These are phyloP conservation scores for Goniozus legneri DNA, from an alignment of 1,140 invertebrate species.

Conservation along the genomic window DNA sequence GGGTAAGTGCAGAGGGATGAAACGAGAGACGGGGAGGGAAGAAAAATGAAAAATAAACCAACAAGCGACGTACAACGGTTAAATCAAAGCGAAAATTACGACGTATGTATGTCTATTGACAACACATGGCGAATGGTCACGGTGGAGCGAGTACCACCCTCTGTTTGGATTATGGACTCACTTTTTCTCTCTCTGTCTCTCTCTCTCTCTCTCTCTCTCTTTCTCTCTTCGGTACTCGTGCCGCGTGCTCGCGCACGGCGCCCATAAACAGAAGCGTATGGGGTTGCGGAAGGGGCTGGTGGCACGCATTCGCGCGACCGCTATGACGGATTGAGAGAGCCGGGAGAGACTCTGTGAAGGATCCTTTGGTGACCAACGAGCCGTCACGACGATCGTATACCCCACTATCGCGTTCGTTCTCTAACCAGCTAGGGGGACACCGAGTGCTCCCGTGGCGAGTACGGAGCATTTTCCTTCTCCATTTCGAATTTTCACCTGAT, in stretches of 20 bases:
- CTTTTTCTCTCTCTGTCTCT: slow-evolving; percentile 13
- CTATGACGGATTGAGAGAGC: slow-evolving; percentile 45
- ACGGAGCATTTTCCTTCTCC: no score
- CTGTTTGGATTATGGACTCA: slow-evolving; percentile 42
- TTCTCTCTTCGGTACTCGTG: no score
- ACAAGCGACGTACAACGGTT: no score
- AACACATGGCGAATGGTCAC: slow-evolving; percentile 46
- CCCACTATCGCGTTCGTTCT: no score
- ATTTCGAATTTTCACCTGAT: no score
- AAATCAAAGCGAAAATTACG: no score
- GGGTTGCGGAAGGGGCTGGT: slow-evolving; percentile 25
- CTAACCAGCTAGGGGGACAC: no score
- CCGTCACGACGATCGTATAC: slow-evolving; percentile 40
- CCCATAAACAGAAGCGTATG: slow-evolving; percentile 35
- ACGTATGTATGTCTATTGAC: slow-evolving; percentile 16
- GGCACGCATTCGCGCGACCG: slow-evolving; percentile 35
- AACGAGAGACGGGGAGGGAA: no score
- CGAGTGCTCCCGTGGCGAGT: no score
- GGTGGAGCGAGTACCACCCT: slow-evolving; percentile 36
- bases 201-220: neutral
- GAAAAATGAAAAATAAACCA: no score
- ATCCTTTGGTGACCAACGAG: slow-evolving; percentile 47
- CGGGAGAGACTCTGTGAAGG: slow-evolving; percentile 17
- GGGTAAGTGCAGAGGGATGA: no score
- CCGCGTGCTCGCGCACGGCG: no score